phyloP scores from a whole-genome alignment of 2,888 invertebrate species.

The Pteria penguin region DNA sequence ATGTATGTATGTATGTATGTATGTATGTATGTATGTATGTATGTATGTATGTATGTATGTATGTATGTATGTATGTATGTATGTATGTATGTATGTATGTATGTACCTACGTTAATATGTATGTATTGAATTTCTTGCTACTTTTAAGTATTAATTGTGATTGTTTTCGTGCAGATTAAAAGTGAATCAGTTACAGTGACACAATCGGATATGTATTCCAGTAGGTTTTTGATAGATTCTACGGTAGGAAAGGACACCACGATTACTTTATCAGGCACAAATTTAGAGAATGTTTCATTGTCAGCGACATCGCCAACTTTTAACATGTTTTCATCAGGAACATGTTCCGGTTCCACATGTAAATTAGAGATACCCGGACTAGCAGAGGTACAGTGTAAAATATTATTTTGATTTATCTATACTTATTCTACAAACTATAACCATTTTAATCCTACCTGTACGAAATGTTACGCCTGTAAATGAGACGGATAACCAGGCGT shows the following conservation, averaged over 20 bases:
- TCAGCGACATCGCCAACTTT: not conserved
- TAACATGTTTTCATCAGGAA: not conserved
- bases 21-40: too few relatives aligned
- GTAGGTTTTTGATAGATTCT: slow-evolving; percentile 49
- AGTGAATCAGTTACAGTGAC: slow-evolving; percentile 32
- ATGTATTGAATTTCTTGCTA: too few relatives aligned
- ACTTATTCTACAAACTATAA: too few relatives aligned
- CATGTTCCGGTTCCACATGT: not conserved
- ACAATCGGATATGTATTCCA: slow-evolving; percentile 17
- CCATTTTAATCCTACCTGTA: too few relatives aligned
- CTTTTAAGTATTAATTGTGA: not conserved
- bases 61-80: too few relatives aligned
- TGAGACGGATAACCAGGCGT: too few relatives aligned
- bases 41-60: too few relatives aligned
- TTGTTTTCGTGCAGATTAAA: slow-evolving; percentile 14
- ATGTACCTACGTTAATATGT: too few relatives aligned
- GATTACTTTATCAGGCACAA: slow-evolving; percentile 11
- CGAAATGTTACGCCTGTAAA: too few relatives aligned
- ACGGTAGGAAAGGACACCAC: slow-evolving; percentile 52
- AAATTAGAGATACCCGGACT: slow-evolving; percentile 3
- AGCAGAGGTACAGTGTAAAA: slow-evolving; percentile 8
- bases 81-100: too few relatives aligned
- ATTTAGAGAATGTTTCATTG: not conserved
- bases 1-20: too few relatives aligned
- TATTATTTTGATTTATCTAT: too few relatives aligned